A percentile compares a stretch with the other conserved stretches of the same genome.
phyloP scores from a whole-genome alignment of 2,888 invertebrate genomes.

The Hirtodrosophila histrioides region DNA sequence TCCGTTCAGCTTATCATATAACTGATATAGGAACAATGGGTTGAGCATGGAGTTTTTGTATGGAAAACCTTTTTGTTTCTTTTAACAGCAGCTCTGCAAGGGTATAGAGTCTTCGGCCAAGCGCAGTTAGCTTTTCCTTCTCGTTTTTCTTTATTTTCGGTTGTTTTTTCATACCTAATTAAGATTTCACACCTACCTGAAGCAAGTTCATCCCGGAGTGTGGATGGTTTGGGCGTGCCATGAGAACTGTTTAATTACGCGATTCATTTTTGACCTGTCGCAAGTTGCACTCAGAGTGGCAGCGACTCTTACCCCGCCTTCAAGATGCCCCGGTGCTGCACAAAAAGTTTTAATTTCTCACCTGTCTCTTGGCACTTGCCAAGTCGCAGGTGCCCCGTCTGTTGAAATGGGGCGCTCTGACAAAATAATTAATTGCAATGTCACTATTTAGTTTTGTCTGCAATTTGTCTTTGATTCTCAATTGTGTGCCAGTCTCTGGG shows the following conservation, averaged over 20 bases:
- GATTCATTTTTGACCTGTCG: slow-evolving; percentile 79
- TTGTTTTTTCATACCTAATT: slow-evolving; percentile 55
- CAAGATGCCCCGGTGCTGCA: slow-evolving; percentile 3
- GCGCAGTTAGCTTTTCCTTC: too few relatives aligned
- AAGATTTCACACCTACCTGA: slow-evolving; percentile 60
- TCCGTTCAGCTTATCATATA: too few relatives aligned
- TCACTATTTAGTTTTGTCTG: slow-evolving; percentile 61
- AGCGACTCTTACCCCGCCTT: not conserved
- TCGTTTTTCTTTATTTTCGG: too few relatives aligned
- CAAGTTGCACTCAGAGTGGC: slow-evolving; percentile 37
- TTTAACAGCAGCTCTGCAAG: too few relatives aligned
- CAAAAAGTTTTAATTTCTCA: slow-evolving; percentile 72
- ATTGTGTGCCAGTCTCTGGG: slow-evolving; percentile 16
- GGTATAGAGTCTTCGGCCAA: too few relatives aligned
- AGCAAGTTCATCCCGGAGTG: slow-evolving; percentile 3
- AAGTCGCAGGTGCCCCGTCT: slow-evolving; percentile 8
- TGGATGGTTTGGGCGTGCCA: slow-evolving; percentile 37
- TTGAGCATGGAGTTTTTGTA: too few relatives aligned
- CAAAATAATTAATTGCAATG: slow-evolving; percentile 76
- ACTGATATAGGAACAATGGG: too few relatives aligned
- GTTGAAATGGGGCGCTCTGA: slow-evolving; percentile 46
- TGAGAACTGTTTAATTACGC: slow-evolving; percentile 75
- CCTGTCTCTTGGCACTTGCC: slow-evolving; percentile 65
- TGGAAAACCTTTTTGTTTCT: too few relatives aligned
- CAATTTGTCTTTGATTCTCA: slow-evolving; percentile 74